phyloP scores from a whole-genome alignment of 2,888 invertebrate species.

The Dusona sp. region DNA sequence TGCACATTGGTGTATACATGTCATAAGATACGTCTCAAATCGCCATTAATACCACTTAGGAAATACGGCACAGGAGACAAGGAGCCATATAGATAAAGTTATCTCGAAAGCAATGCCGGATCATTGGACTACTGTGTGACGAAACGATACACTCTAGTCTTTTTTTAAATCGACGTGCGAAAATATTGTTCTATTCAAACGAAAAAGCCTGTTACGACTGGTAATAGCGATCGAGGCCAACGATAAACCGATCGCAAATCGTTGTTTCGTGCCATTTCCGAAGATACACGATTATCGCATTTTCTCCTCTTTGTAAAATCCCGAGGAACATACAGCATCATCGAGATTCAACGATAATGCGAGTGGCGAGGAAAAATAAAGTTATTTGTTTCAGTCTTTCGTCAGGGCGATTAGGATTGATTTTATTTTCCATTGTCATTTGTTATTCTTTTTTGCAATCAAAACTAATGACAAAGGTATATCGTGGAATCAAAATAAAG shows the following conservation, averaged over 20 bases:
- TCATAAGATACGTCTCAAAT: slow-evolving; percentile 48
- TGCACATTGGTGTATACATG: slow-evolving; percentile 54
- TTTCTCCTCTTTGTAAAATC: slow-evolving; percentile 22
- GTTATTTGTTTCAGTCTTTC: not conserved
- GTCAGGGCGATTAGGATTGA: not conserved
- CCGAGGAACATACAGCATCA: not conserved
- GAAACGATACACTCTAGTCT: slow-evolving; percentile 38
- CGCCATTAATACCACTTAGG: slow-evolving; percentile 66
- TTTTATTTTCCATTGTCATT: not conserved
- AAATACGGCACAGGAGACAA: slow-evolving; percentile 6
- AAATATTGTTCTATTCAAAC: slow-evolving; percentile 45
- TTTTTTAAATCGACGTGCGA: slow-evolving; percentile 30
- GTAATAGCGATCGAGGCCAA: slow-evolving; percentile 42
- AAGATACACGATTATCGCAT: slow-evolving; percentile 39
- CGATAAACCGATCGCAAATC: slow-evolving; percentile 47
- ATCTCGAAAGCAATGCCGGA: slow-evolving; percentile 33
- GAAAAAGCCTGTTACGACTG: slow-evolving; percentile 44
- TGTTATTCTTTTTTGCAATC: not conserved
- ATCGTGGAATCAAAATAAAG: not conserved
- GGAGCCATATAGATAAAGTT: slow-evolving; percentile 14
- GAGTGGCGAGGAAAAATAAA: slow-evolving; percentile 1
- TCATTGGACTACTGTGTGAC: slow-evolving; percentile 54
- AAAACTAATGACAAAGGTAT: not conserved
- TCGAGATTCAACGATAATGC: slow-evolving; percentile 33
- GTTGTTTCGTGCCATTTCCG: slow-evolving; percentile 50